A percentile compares a stretch with the other conserved stretches of the same genome.
phyloP scores from a whole-genome alignment of 2,888 invertebrate genomes.

The Acronicta aceris region DNA sequence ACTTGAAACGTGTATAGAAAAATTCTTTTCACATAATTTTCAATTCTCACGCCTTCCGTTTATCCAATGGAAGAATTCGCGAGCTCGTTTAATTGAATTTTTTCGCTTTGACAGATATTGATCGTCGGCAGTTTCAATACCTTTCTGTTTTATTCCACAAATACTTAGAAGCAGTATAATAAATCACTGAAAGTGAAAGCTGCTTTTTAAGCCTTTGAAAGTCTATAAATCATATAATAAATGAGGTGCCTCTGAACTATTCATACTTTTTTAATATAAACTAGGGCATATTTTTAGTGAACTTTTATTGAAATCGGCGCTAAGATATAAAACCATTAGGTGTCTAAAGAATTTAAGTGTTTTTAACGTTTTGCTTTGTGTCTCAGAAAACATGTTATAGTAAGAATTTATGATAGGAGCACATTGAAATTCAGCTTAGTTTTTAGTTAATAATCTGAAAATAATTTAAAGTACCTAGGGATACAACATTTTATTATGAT shows the following conservation, averaged over 20 bases:
- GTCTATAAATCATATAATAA: slow-evolving; percentile 80
- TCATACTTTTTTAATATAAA: slow-evolving; percentile 46
- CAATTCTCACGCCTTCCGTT: slow-evolving; percentile 81
- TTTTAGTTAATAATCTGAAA: neutral
- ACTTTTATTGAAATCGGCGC: slow-evolving; percentile 26
- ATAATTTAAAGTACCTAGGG: neutral
- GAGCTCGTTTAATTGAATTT: slow-evolving; percentile 82
- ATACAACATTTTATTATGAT: no score
- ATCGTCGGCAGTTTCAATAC: slow-evolving; percentile 80
- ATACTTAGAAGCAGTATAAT: slow-evolving; percentile 78
- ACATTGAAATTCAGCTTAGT: slow-evolving; percentile 7
- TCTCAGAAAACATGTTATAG: slow-evolving; percentile 9
- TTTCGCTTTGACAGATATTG: slow-evolving; percentile 84
- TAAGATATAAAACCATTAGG: slow-evolving; percentile 22
- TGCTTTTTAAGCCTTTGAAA: slow-evolving; percentile 77
- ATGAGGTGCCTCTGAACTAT: slow-evolving; percentile 69
- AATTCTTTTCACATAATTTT: slow-evolving; percentile 81
- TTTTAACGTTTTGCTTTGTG: slow-evolving; percentile 8
- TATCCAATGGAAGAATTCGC: slow-evolving; percentile 79
- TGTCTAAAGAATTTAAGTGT: no score
- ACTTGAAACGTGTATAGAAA: slow-evolving; percentile 70
- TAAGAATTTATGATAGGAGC: neutral
- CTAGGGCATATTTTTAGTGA: slow-evolving; percentile 16
- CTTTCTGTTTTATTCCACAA: slow-evolving; percentile 81
- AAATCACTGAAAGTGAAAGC: slow-evolving; percentile 82